Percentiles rank a stretch among this genome's conserved stretches.
phyloP scores from a whole-genome alignment of 2,888 invertebrate genomes.

The Pachydiplax longipennis region DNA sequence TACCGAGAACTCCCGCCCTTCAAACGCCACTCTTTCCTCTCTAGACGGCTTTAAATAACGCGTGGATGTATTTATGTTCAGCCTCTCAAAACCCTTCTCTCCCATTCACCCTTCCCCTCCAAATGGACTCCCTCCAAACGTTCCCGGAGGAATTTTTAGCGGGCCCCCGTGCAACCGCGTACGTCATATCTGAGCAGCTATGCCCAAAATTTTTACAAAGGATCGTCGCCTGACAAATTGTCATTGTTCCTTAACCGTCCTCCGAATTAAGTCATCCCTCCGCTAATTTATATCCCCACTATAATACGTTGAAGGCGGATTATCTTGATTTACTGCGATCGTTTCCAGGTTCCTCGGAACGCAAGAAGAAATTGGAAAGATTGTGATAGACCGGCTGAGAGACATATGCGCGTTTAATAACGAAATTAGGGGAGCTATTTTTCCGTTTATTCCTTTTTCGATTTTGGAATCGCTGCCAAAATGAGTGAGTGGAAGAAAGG shows the following conservation, averaged over 20 bases:
- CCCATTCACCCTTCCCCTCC: slow-evolving; percentile 7
- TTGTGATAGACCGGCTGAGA: too few relatives aligned
- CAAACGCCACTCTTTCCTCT: slow-evolving; percentile 38
- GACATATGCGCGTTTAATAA: too few relatives aligned
- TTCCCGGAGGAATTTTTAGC: not conserved
- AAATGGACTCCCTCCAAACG: not conserved
- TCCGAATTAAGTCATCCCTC: not conserved
- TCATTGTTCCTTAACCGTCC: not conserved
- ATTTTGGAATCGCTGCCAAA: too few relatives aligned
- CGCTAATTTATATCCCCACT: too few relatives aligned
- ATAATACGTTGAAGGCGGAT: too few relatives aligned
- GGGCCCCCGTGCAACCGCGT: not conserved
- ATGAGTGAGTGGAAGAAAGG: too few relatives aligned
- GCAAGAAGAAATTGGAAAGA: too few relatives aligned
- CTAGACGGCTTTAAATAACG: slow-evolving; percentile 39
- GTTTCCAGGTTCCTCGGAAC: too few relatives aligned
- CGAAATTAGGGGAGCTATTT: too few relatives aligned
- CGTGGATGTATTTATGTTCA: slow-evolving; percentile 35
- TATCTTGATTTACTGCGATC: too few relatives aligned
- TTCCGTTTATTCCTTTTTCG: too few relatives aligned
- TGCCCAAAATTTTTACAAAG: not conserved
- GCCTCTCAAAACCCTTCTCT: not conserved
- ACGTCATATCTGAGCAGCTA: not conserved
- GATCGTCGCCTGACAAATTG: not conserved
- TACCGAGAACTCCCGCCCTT: slow-evolving; percentile 3